Evolutionary conservation across 2,113 vertebrate species (phyloP).

Genomic region (Archocentrus centrarchus): DNA sequence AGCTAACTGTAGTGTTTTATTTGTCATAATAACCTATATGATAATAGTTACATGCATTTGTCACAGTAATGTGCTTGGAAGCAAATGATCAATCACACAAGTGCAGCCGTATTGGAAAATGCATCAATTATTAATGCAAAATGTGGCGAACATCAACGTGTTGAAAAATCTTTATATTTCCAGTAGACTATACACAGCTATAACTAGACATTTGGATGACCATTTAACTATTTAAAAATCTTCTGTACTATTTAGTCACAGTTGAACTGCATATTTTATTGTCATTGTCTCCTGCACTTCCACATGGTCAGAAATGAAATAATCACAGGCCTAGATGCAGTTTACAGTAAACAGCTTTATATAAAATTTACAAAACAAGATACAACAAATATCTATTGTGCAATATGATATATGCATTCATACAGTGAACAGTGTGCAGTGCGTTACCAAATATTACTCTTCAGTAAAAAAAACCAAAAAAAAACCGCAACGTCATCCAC

Average conservation of each 20-base stretch:
- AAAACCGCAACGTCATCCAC: background rate
- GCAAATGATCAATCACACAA: background rate
- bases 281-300: background rate
- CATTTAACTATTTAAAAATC: too few relatives aligned
- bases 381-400: background rate
- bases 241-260: too few relatives aligned
- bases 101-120: background rate
- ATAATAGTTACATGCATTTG: background rate
- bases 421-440: background rate
- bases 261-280: too few relatives aligned
- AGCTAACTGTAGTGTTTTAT: background rate
- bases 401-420: background rate
- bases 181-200: too few relatives aligned
- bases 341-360: background rate
- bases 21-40: fast-evolving
- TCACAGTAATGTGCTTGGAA: background rate
- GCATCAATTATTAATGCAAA: background rate
- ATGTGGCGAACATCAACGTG: background rate
- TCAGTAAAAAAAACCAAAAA: background rate
- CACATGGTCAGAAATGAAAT: background rate
- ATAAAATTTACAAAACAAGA: background rate
- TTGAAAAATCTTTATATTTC: background rate
- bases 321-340: fast-evolving
- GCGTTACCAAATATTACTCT: background rate
- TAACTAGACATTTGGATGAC: too few relatives aligned